Percentiles rank a stretch among this genome's conserved stretches.
These are phyloP conservation scores for Diarsia dahlii DNA, from an alignment of 2,888 invertebrate genomes.

Conservation along the genomic window DNA sequence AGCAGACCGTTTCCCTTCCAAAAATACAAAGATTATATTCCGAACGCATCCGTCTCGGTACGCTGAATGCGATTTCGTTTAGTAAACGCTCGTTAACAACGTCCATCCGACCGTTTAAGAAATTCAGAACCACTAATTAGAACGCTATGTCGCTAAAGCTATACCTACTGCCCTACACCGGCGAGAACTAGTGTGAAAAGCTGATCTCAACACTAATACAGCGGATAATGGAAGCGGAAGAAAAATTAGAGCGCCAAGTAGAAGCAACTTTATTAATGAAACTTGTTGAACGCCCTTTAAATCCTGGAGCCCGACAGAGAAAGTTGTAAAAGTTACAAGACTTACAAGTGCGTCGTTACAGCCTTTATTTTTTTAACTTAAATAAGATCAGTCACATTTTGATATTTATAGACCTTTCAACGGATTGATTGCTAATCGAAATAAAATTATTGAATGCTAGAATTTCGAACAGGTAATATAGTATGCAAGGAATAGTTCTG, in stretches of 20 bases:
- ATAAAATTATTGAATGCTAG: not conserved
- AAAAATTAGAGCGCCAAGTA: conserved; percentile 72
- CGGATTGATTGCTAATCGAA: conserved; percentile 2
- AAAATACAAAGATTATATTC: conserved; percentile 83
- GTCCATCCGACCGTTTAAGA: conserved; percentile 66
- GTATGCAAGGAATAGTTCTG: conserved; percentile 1
- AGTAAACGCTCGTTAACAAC: conserved; percentile 75
- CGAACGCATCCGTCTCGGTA: conserved; percentile 80
- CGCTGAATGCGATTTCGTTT: conserved; percentile 76
- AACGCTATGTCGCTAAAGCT: conserved; percentile 49
- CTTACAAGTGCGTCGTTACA: conserved; percentile 37
- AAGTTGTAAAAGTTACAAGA: conserved; percentile 60
- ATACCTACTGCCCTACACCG: conserved; percentile 54
- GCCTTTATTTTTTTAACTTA: conserved; percentile 33
- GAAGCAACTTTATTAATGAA: conserved; percentile 56
- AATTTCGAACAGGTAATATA: not conserved
- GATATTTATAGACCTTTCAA: conserved; percentile 12
- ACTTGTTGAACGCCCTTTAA: conserved; percentile 68
- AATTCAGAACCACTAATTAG: conserved; percentile 63
- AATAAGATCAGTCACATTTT: conserved; percentile 29
- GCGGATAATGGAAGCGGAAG: conserved; percentile 49
- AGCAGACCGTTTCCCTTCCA: conserved; percentile 82
- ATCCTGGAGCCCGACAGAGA: conserved; percentile 63
- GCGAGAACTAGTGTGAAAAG: conserved; percentile 50
- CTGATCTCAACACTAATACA: conserved; percentile 41